Base-by-base conservation (phyloP, 2,888 invertebrate genomes). In the Oscheius sp. region DNA sequence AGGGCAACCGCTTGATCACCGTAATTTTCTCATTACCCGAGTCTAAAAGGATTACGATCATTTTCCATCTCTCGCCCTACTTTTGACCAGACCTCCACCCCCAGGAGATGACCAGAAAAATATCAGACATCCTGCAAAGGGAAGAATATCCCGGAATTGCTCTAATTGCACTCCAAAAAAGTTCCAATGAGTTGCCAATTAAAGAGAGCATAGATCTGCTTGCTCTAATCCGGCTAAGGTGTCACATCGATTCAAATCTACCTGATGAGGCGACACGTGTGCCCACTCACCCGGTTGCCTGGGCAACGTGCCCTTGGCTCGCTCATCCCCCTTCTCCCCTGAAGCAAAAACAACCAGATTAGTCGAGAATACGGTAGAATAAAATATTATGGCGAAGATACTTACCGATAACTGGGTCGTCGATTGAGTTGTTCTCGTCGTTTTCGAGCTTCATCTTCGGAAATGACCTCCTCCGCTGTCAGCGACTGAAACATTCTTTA, bases 361-460 rank as follows among this genome's bases (percentile, higher is more conserved):
- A 58, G n/a, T 27, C 12, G 9, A 45, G 21, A 46, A 6, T 35
- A 35, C 35, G 35, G 35, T 35, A 35, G 9, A 6, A 35, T n/a
- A 35, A 35, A 35, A 35, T 3, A 35, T 41, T 29, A 63, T 45
- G 53, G 53, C 53, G 21, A 41, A 35, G 23, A 41, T 56, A 78
- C 79, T 73, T 27, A 86, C 87, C 87, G 75, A 74, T 87, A 87
- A 13, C 85, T 85, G 18, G 87, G 87, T 64, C 87, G 74, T 56
- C 87, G 75, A 74, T 87, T 86, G 61, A 87, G 82, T 64, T 87
- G 88, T 75, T 87, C 87, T 18, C 87, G 72, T 46, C 88, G 80
- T 59, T 81, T 77, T 29, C 87, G 72, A 13, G 87, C 88, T 73
- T 87, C 87, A 75, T 87, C 87, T 53, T 88, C 88, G 72, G 81